phyloP scores from a whole-genome alignment of 1,140 invertebrate genomes.

The Temnothorax longispinosus region DNA sequence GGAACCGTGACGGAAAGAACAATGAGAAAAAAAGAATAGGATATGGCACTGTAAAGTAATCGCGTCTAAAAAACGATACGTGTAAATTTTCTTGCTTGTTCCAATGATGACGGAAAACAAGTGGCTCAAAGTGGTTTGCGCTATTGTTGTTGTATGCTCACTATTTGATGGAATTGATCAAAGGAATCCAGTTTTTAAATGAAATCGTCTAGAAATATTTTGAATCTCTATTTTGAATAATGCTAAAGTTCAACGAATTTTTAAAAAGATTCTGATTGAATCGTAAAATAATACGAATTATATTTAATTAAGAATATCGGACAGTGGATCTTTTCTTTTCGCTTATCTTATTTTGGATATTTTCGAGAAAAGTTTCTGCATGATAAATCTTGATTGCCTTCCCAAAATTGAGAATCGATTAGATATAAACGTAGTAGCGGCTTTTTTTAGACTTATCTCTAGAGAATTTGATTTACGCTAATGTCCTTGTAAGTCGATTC shows the following conservation, averaged over 20 bases:
- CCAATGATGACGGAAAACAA: not conserved
- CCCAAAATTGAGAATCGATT: not conserved
- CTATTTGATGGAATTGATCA: not conserved
- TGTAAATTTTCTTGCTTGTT: not conserved
- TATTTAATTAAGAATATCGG: not conserved
- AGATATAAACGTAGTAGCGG: not conserved
- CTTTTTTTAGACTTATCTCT: not conserved
- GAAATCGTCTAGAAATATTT: not conserved
- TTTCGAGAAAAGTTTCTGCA: not conserved
- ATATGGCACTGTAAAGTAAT: not conserved
- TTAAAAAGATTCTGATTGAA: not conserved
- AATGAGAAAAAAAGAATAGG: not conserved
- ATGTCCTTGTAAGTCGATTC: not conserved
- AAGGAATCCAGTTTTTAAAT: not conserved
- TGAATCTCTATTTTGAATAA: not conserved
- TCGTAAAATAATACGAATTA: not conserved
- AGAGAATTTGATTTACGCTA: constrained; percentile 16
- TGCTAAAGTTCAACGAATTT: not conserved
- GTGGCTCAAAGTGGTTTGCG: constrained; percentile 1
- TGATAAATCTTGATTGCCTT: not conserved
- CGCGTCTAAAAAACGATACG: not conserved
- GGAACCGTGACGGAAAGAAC: not conserved
- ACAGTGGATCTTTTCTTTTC: not conserved
- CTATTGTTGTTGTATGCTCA: not conserved
- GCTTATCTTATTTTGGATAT: not conserved